These are phyloP conservation scores for Xestia xanthographa DNA, from an alignment of 2,888 invertebrate genomes.

Conservation along the genomic window DNA sequence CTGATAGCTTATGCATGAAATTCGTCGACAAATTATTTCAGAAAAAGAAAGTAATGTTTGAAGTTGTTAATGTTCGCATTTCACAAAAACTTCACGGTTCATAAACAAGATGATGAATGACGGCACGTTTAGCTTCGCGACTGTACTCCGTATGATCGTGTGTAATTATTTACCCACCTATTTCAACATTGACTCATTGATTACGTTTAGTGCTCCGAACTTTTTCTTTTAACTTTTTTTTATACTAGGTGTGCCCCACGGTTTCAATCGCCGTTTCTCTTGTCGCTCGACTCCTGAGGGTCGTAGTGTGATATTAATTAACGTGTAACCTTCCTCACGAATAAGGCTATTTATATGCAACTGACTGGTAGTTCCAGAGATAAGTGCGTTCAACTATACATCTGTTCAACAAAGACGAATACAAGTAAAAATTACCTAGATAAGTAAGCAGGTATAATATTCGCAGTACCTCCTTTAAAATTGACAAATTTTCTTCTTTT, in stretches of 20 bases:
- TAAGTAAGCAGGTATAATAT: neutral
- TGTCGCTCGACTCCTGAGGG: too few relatives aligned
- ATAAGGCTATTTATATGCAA: neutral
- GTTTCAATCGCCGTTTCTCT: neutral
- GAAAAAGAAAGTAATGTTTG: constrained; percentile 50
- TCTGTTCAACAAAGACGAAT: neutral
- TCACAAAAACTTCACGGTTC: constrained; percentile 51
- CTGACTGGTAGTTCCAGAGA: neutral
- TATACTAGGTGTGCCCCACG: neutral
- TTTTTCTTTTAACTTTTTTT: neutral
- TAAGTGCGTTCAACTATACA: neutral
- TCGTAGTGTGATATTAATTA: neutral
- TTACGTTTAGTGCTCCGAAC: neutral
- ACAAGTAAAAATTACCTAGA: too few relatives aligned
- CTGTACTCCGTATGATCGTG: constrained; percentile 15
- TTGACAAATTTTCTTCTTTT: too few relatives aligned
- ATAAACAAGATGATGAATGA: constrained; percentile 50
- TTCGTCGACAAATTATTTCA: constrained; percentile 12
- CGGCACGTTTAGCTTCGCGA: constrained; percentile 24
- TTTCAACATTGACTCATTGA: constrained; percentile 27
- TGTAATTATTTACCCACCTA: constrained; percentile 36
- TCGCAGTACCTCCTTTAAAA: neutral
- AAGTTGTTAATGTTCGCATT: constrained; percentile 42
- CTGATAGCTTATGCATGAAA: constrained; percentile 24
- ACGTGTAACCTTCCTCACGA: neutral